Evolutionary conservation across 2,888 invertebrate genomes (phyloP).

Genomic region (Diarsia rubi): DNA sequence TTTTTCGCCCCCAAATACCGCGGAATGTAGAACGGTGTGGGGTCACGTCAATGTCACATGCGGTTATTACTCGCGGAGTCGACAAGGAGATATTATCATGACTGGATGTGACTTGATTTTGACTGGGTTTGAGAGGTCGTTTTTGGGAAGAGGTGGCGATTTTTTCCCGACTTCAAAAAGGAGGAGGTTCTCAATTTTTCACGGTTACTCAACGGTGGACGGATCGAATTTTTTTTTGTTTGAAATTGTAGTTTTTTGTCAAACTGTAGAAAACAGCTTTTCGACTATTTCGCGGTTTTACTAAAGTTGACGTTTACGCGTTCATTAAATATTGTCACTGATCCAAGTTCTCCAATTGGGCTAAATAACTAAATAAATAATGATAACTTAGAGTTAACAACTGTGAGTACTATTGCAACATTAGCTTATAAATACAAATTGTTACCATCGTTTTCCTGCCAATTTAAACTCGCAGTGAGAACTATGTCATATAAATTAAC

Average conservation of each 20-base stretch:
- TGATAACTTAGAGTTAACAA: background rate
- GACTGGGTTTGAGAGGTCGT: background rate
- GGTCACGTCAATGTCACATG: conserved; percentile 81
- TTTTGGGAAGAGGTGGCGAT: background rate
- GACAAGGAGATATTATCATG: conserved; percentile 22
- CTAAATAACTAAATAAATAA: background rate
- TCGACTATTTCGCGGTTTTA: no score
- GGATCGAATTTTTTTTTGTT: no score
- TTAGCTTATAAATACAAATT: background rate
- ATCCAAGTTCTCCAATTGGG: background rate
- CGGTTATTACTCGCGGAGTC: conserved; percentile 72
- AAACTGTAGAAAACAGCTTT: background rate
- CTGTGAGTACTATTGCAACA: background rate
- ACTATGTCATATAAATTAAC: conserved; percentile 30
- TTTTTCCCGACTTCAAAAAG: no score
- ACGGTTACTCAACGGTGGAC: no score
- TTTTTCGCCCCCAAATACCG: conserved; percentile 55
- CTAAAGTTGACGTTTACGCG: no score
- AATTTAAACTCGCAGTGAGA: conserved; percentile 18
- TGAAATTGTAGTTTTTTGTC: background rate
- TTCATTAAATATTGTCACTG: no score
- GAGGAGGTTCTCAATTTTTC: no score
- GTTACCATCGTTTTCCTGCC: conserved; percentile 24
- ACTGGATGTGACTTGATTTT: conserved; percentile 72
- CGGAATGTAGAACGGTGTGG: conserved; percentile 60